Base-by-base conservation (phyloP, 2,113 vertebrate species). In the Chinchilla lanigera region DNA sequence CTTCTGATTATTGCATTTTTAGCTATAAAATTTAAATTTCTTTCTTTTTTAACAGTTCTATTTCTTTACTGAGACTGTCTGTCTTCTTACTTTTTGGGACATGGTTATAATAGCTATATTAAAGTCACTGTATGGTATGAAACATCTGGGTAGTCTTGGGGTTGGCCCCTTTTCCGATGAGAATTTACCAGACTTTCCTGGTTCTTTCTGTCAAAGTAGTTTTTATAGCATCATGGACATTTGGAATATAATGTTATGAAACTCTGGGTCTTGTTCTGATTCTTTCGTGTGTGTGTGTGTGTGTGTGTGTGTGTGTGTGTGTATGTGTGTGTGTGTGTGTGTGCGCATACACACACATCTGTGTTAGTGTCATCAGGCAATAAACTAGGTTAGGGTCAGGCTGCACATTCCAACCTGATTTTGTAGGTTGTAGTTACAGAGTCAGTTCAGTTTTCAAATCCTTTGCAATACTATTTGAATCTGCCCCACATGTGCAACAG, bases 181-280 rank as follows among this genome's bases (percentile, higher is more conserved):
- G 82, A 90, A 81, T 82, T 90, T 85, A 88, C 56, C 89, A 94
- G 86, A 80, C 38, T 89, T 94, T 67, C 26, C 61, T 95, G 61
- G 54, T 83, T 96, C 75, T 95, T 44, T 65, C 10, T 80, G 41
- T 96, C 86, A 95, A 95, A 88, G 86, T 85, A 94, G 90, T 84
- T 94, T 94, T 87, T 71, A 93, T 67, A 47, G 1, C 22, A 90
- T 54, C 41, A 80, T 17, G 81, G 75, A 94, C 11, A 69, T 71
- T 47, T 85, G 77, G 86, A 95, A 91, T 87, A 95, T 56, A 94
- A 73, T 77, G 22, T 56, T 86, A 52, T 50, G 47, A 95, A 85
- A 93, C 28, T 87, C 81, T 88, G 19, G 56, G 56, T 85, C 50
- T 85, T 87, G 28, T 60, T 93, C 91, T 93, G 26, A 84, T 75